Evolutionary conservation across 2,888 invertebrate species (phyloP).

Genomic region (Lamellibrachia columna): DNA sequence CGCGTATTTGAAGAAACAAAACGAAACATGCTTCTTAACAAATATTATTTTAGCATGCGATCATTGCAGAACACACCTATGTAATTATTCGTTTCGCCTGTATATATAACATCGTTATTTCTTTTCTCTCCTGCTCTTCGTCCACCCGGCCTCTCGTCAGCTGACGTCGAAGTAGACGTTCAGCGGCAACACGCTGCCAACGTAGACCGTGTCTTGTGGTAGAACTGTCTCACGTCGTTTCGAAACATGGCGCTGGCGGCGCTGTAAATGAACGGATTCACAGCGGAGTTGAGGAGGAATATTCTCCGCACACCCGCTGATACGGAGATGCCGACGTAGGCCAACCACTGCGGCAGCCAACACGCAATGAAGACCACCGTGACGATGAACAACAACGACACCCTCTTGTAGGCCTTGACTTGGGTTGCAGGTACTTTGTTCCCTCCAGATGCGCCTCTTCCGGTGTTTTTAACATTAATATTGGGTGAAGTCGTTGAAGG

Average conservation of each 20-base stretch:
- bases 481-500: not conserved
- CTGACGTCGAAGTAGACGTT: not conserved
- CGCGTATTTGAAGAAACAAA: too few relatives aligned
- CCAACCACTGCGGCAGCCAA: not conserved
- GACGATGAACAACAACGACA: not conserved
- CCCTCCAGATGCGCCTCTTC: not conserved
- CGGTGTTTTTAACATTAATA: not conserved
- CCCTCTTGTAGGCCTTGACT: not conserved
- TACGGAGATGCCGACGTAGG: not conserved
- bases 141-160: too few relatives aligned
- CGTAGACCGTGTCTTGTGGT: not conserved
- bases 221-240: not conserved
- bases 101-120: too few relatives aligned
- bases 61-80: too few relatives aligned
- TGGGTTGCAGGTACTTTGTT: not conserved
- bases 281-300: not conserved
- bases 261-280: not conserved
- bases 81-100: too few relatives aligned
- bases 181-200: not conserved
- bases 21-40: too few relatives aligned
- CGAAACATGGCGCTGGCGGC: constrained; percentile 11
- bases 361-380: not conserved
- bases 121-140: too few relatives aligned
- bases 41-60: too few relatives aligned
- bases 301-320: not conserved